phyloP scores from a whole-genome alignment of 2,888 invertebrate species.

The Crocallis elinguaria region DNA sequence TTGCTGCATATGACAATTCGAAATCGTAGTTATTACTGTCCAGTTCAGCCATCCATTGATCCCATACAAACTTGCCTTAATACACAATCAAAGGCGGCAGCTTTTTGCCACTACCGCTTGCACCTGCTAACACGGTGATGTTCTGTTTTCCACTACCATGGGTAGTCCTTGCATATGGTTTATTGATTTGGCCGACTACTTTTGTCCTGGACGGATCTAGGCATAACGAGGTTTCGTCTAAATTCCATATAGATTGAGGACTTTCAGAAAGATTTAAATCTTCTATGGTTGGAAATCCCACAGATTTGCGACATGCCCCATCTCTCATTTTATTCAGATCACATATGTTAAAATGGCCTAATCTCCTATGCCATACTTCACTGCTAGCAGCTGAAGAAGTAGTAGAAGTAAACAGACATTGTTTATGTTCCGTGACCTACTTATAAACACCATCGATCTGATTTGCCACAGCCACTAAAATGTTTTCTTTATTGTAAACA shows the following conservation, averaged over 20 bases:
- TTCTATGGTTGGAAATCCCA: too few species aligned
- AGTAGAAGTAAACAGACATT: too few species aligned
- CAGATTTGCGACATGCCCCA: too few species aligned
- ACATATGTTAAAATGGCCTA: too few species aligned
- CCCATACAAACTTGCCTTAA: slow-evolving; percentile 34
- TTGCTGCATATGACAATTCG: slow-evolving; percentile 49
- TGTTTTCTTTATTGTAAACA: too few species aligned
- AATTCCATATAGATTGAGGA: slow-evolving; percentile 35
- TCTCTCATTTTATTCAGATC: too few species aligned
- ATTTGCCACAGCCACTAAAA: too few species aligned
- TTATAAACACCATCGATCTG: too few species aligned
- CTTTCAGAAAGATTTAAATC: slow-evolving; percentile 10
- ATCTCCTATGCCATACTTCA: too few species aligned
- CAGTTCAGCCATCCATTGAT: slow-evolving; percentile 39
- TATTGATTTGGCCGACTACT: slow-evolving; percentile 34
- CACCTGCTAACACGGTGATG: slow-evolving; percentile 36
- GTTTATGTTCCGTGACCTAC: too few species aligned
- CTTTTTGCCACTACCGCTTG: slow-evolving; percentile 35
- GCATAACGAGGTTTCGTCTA: slow-evolving; percentile 37
- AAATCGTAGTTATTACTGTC: slow-evolving; percentile 36
- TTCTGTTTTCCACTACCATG: slow-evolving; percentile 36
- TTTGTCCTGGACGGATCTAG: slow-evolving; percentile 40
- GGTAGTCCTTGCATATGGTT: slow-evolving; percentile 31
- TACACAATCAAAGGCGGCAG: slow-evolving; percentile 36
- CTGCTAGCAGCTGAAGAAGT: too few species aligned